Evolutionary conservation across 2,888 invertebrate species (phyloP).

Genomic region (Drosophila buzzatii): DNA sequence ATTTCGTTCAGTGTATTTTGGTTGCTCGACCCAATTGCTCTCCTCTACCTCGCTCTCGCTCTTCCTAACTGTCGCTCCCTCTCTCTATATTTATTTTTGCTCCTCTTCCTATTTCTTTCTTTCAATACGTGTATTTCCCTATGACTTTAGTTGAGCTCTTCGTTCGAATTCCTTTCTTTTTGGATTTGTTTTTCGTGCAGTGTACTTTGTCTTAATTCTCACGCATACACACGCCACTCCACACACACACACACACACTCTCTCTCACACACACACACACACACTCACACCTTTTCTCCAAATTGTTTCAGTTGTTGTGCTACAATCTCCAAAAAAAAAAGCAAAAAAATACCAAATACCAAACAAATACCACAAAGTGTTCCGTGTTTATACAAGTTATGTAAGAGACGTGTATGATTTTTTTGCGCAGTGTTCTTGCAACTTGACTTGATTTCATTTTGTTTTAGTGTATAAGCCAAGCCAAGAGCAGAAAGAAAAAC

Average conservation of each 20-base stretch:
- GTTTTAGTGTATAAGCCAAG: conserved; percentile 60
- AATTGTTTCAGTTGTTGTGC: conserved; percentile 64
- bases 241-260: conserved; percentile 5
- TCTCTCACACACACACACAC: conserved; percentile 19
- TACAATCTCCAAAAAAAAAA: conserved; percentile 46
- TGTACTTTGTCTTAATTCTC: conserved; percentile 35
- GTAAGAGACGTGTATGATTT: conserved; percentile 44
- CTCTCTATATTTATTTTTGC: no score
- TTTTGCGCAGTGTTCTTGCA: conserved; percentile 59
- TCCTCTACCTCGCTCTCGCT: background rate
- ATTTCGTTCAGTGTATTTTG: conserved; percentile 6
- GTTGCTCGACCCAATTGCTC: background rate
- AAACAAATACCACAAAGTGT: conserved; percentile 53
- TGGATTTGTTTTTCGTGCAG: conserved; percentile 26
- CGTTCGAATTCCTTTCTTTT: conserved; percentile 13
- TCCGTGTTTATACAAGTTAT: conserved; percentile 49
- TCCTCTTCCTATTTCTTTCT: background rate
- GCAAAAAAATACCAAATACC: conserved; percentile 14
- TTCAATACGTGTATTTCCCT: background rate
- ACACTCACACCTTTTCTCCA: conserved; percentile 34
- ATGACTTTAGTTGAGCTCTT: background rate
- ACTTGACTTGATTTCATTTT: conserved; percentile 51
- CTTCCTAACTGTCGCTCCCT: background rate
- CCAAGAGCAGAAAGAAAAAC: conserved; percentile 22
- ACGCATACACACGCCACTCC: conserved; percentile 9